These are phyloP conservation scores for Ennomos erosarius DNA, from an alignment of 2,888 invertebrate genomes.

Conservation along the genomic window DNA sequence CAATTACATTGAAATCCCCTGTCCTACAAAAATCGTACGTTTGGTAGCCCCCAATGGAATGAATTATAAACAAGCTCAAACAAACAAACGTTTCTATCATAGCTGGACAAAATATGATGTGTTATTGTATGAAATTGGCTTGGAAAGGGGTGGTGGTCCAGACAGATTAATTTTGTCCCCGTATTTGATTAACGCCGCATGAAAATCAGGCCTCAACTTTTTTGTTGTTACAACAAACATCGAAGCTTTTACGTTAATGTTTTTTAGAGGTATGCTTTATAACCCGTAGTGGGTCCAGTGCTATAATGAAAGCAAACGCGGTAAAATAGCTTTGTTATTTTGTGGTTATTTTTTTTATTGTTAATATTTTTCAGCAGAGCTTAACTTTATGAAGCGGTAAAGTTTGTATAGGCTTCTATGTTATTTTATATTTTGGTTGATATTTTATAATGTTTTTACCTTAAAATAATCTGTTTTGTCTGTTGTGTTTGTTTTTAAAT, in stretches of 20 bases:
- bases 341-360: slow-evolving; percentile 11
- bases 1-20: neutral
- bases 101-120: slow-evolving; percentile 61
- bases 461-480: too few relatives aligned
- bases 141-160: slow-evolving; percentile 54
- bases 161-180: slow-evolving; percentile 67
- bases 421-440: too few relatives aligned
- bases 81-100: slow-evolving; percentile 65
- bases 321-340: slow-evolving; percentile 11
- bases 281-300: slow-evolving; percentile 5
- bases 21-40: slow-evolving; percentile 1
- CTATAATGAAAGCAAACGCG: slow-evolving; percentile 6
- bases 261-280: slow-evolving; percentile 24
- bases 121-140: slow-evolving; percentile 77
- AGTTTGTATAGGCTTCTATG: too few relatives aligned
- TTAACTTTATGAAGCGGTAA: too few relatives aligned
- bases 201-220: slow-evolving; percentile 41
- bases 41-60: slow-evolving; percentile 50
- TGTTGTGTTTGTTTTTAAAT: too few relatives aligned
- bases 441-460: too few relatives aligned
- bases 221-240: slow-evolving; percentile 38
- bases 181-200: slow-evolving; percentile 49
- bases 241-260: slow-evolving; percentile 23
- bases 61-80: slow-evolving; percentile 69
- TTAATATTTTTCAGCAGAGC: too few relatives aligned